Evolutionary conservation across 2,888 invertebrate genomes (phyloP), one percentile per base, ranked within the genome.

Genomic region (Cacoxenus indagator): DNA sequence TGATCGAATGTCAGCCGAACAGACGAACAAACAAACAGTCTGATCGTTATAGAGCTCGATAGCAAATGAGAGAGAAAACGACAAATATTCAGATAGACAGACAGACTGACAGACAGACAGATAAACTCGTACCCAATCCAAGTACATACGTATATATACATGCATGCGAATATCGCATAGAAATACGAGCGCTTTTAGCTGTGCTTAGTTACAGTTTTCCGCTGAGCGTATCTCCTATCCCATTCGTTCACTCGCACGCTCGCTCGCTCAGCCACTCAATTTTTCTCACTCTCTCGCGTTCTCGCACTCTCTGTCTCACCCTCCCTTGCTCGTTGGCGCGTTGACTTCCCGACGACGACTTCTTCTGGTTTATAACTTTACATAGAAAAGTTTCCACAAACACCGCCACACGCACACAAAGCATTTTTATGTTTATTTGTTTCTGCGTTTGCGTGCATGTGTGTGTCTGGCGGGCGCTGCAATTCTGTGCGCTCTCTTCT

Each of bases 341-440:
- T 19, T 51, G 14, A 17, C 8, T 37, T 37, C 14, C 9, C 14
- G 37, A 37, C 37, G 4, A 31, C 31, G 4, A 9, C 31, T 51
- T 51, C 22, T 22, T 51, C 22, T 51, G n/a, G 51, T 51, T 51
- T 51, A 51, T 51, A 51, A 51, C 22, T 51, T 51, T 51, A 51
- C 51, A 51, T 51, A 22, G 51, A 19, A 51, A 22, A 17, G 51
- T 51, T 51, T 51, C 51, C 19, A 67, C 55, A 43, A 46, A 51
- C 64, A 55, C 26, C 68, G 26, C 55, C 61, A 65, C 43, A 67
- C 24, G 26, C 37, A 14, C 26, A 68, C 31, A 46, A n/a, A n/a
- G n/a, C 43, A 71, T 67, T 57, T 64, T 68, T 46, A 26, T 62
- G 24, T 65, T 46, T 65, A 31, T 66, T 67, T 19, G 43, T 37